Conservation (phyloP, 2,888 invertebrate species). For the Maniola hyperantus region DNA sequence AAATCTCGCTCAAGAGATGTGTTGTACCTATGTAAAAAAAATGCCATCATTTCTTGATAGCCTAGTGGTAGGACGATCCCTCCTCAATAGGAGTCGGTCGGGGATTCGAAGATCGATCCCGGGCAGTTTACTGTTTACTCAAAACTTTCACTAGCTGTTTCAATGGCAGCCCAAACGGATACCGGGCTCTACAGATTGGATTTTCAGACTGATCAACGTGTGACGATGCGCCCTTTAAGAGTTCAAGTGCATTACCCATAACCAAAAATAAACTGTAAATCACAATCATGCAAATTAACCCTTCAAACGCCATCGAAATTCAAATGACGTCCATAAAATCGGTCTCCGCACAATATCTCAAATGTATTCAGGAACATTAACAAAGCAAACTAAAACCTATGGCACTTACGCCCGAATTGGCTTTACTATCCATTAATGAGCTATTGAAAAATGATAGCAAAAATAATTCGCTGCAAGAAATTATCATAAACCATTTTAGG, state of each 20-base stretch:
- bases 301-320: conserved; percentile 70
- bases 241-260: conserved; percentile 29
- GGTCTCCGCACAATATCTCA: conserved; percentile 67
- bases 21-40: too few species aligned
- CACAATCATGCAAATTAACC: conserved; percentile 80
- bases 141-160: not conserved
- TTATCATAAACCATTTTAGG: conserved; percentile 76
- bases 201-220: not conserved
- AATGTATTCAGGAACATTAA: conserved; percentile 58
- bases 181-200: not conserved
- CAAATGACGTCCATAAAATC: conserved; percentile 78
- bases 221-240: conserved; percentile 17
- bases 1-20: too few species aligned
- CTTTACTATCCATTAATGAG: conserved; percentile 72
- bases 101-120: too few species aligned
- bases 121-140: too few species aligned
- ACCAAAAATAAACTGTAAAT: conserved; percentile 72
- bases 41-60: too few species aligned
- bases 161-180: not conserved
- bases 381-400: conserved; percentile 59
- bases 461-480: conserved; percentile 70
- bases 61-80: too few species aligned
- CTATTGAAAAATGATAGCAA: conserved; percentile 83
- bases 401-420: conserved; percentile 71
- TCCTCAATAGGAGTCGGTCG: too few species aligned